These are phyloP conservation scores for Notodonta dromedarius DNA, from an alignment of 2,888 invertebrate species.

Conservation along the genomic window DNA sequence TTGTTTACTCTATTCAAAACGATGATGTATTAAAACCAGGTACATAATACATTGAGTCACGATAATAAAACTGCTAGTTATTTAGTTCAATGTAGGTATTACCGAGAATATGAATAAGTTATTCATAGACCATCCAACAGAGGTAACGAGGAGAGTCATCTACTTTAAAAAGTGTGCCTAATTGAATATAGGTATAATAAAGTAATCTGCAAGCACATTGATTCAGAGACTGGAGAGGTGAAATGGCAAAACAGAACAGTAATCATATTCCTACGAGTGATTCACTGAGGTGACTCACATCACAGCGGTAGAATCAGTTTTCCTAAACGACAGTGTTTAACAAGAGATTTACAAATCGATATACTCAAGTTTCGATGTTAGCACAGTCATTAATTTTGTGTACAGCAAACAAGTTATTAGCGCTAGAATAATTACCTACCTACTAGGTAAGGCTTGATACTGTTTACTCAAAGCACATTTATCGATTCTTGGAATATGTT, in stretches of 20 bases:
- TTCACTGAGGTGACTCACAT: constrained; percentile 47
- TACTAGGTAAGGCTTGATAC: constrained; percentile 31
- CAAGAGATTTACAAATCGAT: constrained; percentile 52
- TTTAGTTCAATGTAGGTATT: background rate
- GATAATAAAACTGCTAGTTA: background rate
- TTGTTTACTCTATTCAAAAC: background rate
- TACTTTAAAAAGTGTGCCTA: constrained; percentile 20
- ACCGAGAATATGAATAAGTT: background rate
- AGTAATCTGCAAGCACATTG: constrained; percentile 30
- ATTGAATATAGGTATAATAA: constrained; percentile 16
- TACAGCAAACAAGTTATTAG: constrained; percentile 68
- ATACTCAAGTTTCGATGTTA: constrained; percentile 32
- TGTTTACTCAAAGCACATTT: constrained; percentile 36
- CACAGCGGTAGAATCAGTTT: constrained; percentile 30
- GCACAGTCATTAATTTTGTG: constrained; percentile 51
- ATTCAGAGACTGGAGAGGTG: constrained; percentile 48
- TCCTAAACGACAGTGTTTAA: constrained; percentile 43
- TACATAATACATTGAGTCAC: background rate
- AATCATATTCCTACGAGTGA: constrained; percentile 38
- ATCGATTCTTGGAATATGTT: constrained; percentile 45
- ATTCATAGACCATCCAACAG: constrained; percentile 23
- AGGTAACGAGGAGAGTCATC: constrained; percentile 28
- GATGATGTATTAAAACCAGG: background rate
- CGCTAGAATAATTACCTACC: constrained; percentile 26
- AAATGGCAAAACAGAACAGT: constrained; percentile 49